Evolutionary conservation across 2,797 vertebrate genomes (phyloP), one percentile per base, ranked within the genome.

Genomic region (Chelonia mydas): DNA sequence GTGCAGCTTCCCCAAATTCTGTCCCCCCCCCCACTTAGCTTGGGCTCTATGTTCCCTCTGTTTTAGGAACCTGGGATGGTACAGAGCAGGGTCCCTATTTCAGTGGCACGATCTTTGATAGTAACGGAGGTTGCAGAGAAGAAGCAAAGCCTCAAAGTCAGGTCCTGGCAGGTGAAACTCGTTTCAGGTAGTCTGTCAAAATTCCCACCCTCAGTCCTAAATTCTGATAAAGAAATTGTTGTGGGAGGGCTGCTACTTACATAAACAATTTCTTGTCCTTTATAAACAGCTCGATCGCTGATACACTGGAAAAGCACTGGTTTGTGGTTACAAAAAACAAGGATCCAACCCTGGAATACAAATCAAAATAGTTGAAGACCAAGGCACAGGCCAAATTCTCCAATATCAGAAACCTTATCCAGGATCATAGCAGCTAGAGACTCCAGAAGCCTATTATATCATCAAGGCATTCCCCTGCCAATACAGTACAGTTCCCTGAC

Each of bases 281-380:
- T 97, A 99, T 99, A 98, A 99, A 99, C 74, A 99, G 98, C n/a
- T 99, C 99, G 1, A 99, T 98, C 1, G 99, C 98, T 3, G 99
- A 99, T 85, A 99, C 87, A 1, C 98, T 97, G 84, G 98, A 98
- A 97, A 99, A 99, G 86, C 98, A 99, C 97, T 99, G 99, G 94
- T 99, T 99, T 45, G 98, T 98, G 5, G 98, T 98, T 93, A 99
- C 89, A 95, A 99, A 99, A 98, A 99, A 99, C 54, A 99, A 97
- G 3, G 98, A 98, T 2, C 99, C 99, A 33, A 98, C 97, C 91
- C 99, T 99, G 96, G 45, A 97, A 96, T 65, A 59, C 23, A 79
- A 94, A 96, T 74, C 4, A 68, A 27, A 95, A 84, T 4, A 81
- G 54, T 21, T 13, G 68, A 81, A 84, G 92, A 91, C 49, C 31